phyloP scores from a whole-genome alignment of 1,140 invertebrate genomes.

The Apis cerana region DNA sequence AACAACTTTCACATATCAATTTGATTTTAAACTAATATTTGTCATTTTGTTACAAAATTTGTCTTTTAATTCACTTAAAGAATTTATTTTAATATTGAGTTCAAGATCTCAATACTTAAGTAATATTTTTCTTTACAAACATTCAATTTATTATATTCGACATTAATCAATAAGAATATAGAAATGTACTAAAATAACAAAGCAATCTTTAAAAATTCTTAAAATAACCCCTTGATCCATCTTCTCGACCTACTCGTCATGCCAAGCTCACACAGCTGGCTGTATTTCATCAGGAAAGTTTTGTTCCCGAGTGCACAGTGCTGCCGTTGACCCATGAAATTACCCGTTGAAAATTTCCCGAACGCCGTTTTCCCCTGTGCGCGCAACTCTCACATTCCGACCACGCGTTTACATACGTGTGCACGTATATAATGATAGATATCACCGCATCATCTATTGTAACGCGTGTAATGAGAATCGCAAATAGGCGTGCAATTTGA shows the following conservation, averaged over 20 bases:
- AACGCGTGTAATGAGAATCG: constrained; percentile 73
- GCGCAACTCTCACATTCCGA: background rate
- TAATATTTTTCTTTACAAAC: too few relatives aligned
- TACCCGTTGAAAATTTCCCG: constrained; percentile 15
- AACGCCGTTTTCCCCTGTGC: background rate
- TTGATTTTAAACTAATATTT: too few relatives aligned
- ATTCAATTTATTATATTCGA: too few relatives aligned
- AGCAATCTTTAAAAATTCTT: background rate
- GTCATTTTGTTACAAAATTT: too few relatives aligned
- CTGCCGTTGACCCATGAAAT: constrained; percentile 28
- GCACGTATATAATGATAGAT: constrained; percentile 66
- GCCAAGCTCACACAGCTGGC: background rate
- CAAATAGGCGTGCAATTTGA: constrained; percentile 73
- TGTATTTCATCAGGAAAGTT: background rate
- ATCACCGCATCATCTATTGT: constrained; percentile 70
- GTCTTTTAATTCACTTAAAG: too few relatives aligned
- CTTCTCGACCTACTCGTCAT: background rate
- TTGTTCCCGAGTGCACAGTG: background rate
- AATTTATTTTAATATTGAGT: too few relatives aligned
- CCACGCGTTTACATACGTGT: background rate
- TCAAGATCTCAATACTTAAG: too few relatives aligned
- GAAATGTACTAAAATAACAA: too few relatives aligned
- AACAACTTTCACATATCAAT: too few relatives aligned
- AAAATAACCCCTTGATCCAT: background rate
- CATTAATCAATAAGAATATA: too few relatives aligned